A percentile compares a stretch with the other conserved stretches of the same genome.
Evolutionary conservation across 2,797 vertebrate species (phyloP).

Genomic region (Adelosebastes latens): DNA sequence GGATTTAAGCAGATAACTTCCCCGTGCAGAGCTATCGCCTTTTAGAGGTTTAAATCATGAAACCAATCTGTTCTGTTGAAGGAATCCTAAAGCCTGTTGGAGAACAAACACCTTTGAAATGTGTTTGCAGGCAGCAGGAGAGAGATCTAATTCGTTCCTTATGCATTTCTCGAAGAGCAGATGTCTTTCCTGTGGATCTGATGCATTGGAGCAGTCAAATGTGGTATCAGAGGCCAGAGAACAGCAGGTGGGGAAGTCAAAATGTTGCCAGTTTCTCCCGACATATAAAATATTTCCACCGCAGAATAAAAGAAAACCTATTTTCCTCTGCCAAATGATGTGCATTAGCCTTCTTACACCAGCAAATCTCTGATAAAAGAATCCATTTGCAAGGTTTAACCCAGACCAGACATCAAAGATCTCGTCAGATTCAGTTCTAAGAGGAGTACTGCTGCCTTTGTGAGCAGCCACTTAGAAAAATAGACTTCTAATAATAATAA

Average conservation of each 20-base stretch:
- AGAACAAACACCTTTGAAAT: constrained; percentile 28
- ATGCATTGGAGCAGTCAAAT: not conserved
- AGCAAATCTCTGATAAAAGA: constrained; percentile 16
- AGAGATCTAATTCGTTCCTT: constrained; percentile 17
- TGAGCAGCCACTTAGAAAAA: not conserved
- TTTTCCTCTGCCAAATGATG: not conserved
- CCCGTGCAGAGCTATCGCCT: not conserved
- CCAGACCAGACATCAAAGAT: constrained; percentile 19
- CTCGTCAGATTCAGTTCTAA: constrained; percentile 18
- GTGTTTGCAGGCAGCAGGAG: not conserved
- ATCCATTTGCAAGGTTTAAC: constrained; percentile 21
- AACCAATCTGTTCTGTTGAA: constrained; percentile 26
- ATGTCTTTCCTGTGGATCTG: constrained; percentile 25
- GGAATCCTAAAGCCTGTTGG: constrained; percentile 1
- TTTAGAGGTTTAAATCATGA: constrained; percentile 30
- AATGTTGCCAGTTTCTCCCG: not conserved
- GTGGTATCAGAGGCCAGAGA: not conserved
- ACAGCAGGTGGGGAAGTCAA: not conserved
- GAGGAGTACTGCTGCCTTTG: not conserved
- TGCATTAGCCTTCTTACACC: not conserved
- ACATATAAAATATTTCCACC: not conserved
- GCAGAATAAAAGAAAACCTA: not conserved
- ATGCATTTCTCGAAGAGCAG: constrained; percentile 11
- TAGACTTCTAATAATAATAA: not conserved
- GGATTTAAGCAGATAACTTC: constrained; percentile 33